Conservation (phyloP, 1,140 invertebrate genomes). For the Rhopalosiphum maidis region DNA sequence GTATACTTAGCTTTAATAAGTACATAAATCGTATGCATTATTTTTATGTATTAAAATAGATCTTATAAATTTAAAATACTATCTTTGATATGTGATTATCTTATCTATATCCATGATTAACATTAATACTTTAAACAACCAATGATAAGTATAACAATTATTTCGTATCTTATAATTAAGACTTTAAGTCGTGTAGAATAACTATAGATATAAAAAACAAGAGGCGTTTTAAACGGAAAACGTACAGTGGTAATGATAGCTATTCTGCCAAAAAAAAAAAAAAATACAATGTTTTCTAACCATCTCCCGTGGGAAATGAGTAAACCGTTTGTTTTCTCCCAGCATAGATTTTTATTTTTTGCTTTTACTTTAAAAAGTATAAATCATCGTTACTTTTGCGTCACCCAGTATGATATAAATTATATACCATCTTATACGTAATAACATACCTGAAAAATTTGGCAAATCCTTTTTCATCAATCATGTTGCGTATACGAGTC, state of each 20-base stretch:
- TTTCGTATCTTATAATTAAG: background rate
- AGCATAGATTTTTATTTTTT: constrained; percentile 19
- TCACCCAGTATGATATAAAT: constrained; percentile 43
- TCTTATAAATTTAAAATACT: background rate
- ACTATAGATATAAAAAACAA: background rate
- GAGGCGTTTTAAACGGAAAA: background rate
- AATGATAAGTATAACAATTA: background rate
- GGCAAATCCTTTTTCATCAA: constrained; percentile 51
- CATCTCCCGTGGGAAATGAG: constrained; percentile 32
- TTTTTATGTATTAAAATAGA: background rate
- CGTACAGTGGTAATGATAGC: background rate
- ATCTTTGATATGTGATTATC: background rate
- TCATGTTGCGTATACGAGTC: constrained; percentile 18
- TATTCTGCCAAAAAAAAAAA: background rate
- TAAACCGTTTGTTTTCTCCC: background rate
- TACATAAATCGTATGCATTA: background rate
- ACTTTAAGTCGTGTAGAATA: background rate
- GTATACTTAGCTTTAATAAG: background rate
- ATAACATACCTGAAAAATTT: constrained; percentile 51
- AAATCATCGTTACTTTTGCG: constrained; percentile 50
- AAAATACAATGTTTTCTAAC: background rate
- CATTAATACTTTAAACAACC: background rate
- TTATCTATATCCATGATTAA: background rate
- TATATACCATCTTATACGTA: constrained; percentile 34
- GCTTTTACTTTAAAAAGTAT: constrained; percentile 17